Evolutionary conservation across 2,797 vertebrate genomes (phyloP), one percentile per base, ranked within the genome.

Genomic region (Choloepus didactylus): DNA sequence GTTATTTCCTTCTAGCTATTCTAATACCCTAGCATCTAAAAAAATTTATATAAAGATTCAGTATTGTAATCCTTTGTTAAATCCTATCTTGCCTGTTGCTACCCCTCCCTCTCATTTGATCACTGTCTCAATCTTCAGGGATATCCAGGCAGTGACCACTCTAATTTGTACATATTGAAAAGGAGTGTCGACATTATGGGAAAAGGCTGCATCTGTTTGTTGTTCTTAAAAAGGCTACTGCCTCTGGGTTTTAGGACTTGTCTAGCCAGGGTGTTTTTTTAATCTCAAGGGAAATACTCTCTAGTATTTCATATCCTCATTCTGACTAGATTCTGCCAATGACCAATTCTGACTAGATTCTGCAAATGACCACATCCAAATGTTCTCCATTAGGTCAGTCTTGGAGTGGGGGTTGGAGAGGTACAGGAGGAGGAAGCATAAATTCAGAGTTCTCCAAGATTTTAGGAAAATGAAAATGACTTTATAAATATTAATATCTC

Each of bases 381-480:
- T 94, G 82, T 91, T 91, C 84, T 76, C 82, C 67, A 81, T 85
- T 96, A 87, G 41, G 62, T 95, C 81, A 91, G 51, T 70, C 56
- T 94, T 91, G 38, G 62, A 46, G 12, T 76, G 35, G 59, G 18
- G 67, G 66, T 18, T 89, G 38, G 56, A 69, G 35, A 75, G 41
- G n/a, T 59, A 8, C 69, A 84, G 35, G 46, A 96, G 29, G 41
- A 95, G 64, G 49, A 91, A 94, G 49, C 49, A 70, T 60, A 94
- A 92, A 73, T 60, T 80, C 29, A 85, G 38, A 96, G 60, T 92
- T 95, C 56, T 86, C 70, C 51, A 89, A 92, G 49, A 95, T 87
- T 95, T 97, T 87, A 92, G 69, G 70, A 93, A 95, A 97, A 92
- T 87, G 35, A 93, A 90, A 95, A 91, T 21, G 64, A 75, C 51